Evolutionary conservation across 2,113 vertebrate species (phyloP).

Genomic region (Chloebia gouldiae): DNA sequence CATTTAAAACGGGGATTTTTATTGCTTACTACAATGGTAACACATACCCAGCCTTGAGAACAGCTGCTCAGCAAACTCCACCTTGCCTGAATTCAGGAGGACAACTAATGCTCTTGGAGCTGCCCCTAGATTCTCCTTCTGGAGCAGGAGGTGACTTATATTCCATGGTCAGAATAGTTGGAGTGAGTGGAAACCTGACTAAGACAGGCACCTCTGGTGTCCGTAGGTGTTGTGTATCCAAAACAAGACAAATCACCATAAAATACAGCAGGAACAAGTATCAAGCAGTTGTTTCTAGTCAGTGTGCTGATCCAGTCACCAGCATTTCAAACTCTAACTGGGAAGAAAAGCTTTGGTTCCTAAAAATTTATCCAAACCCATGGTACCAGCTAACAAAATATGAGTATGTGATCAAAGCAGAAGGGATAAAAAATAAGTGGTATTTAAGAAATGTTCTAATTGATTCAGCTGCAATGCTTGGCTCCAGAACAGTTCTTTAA

Average conservation of each 20-base stretch:
- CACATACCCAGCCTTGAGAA: not conserved
- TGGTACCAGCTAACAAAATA: not conserved
- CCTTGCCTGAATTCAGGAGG: not conserved
- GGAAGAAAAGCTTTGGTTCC: not conserved
- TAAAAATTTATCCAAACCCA: not conserved
- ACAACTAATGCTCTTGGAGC: not conserved
- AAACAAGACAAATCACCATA: not conserved
- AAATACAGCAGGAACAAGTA: not conserved
- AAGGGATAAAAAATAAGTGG: not conserved
- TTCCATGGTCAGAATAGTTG: not conserved
- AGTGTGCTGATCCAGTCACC: not conserved
- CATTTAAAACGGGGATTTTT: not conserved
- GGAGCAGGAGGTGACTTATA: not conserved
- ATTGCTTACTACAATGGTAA: not conserved
- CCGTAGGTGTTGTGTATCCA: not conserved
- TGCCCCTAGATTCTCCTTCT: not conserved
- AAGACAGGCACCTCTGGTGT: not conserved
- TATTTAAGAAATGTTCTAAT: constrained; percentile 22
- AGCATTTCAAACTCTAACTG: not conserved
- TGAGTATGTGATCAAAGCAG: not conserved
- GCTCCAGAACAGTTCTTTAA: not conserved
- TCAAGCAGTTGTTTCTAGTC: not conserved
- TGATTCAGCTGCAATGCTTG: constrained; percentile 17
- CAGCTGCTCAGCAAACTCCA: not conserved
- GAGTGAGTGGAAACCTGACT: not conserved